A percentile compares a stretch with the other conserved stretches of the same genome.
Conservation (phyloP, 2,797 vertebrate species). For the Muraenolepis orangiensis region DNA sequence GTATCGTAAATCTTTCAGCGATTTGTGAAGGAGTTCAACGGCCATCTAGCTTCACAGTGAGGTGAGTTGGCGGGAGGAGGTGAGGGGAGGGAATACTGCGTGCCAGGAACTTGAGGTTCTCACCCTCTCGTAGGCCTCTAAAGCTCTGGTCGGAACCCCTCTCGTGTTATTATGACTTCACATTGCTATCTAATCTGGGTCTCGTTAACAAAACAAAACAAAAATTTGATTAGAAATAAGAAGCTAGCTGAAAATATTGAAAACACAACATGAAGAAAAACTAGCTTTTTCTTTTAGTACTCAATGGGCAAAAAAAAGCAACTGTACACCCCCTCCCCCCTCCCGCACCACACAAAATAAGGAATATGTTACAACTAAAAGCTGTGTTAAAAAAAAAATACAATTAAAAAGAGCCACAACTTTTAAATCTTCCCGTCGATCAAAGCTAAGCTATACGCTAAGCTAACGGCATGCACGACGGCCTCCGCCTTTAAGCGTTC, state of each 20-base stretch:
- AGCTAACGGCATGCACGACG: constrained; percentile 2
- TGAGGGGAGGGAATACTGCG: constrained; percentile 7
- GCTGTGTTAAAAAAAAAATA: constrained; percentile 40
- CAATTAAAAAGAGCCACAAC: constrained; percentile 20
- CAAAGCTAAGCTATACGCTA: neutral
- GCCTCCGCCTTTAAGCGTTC: constrained; percentile 29
- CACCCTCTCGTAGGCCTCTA: constrained; percentile 24
- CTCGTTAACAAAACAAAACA: constrained; percentile 19
- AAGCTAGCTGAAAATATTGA: constrained; percentile 15
- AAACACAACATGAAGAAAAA: neutral
- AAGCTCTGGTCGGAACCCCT: constrained; percentile 40
- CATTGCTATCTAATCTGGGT: constrained; percentile 59
- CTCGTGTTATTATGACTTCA: constrained; percentile 41
- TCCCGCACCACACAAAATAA: constrained; percentile 24
- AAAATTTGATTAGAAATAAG: constrained; percentile 21
- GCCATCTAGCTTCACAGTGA: constrained; percentile 26
- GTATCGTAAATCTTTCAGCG: constrained; percentile 47
- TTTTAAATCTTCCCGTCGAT: constrained; percentile 17
- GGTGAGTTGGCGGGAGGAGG: constrained; percentile 42
- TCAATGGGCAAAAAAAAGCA: constrained; percentile 33
- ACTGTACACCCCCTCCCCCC: constrained; percentile 45
- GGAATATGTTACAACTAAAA: constrained; percentile 60
- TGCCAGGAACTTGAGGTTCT: neutral
- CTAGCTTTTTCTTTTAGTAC: neutral
- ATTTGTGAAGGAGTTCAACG: constrained; percentile 40